Percentiles rank a stretch among this genome's conserved stretches.
Conservation (phyloP, 2,797 vertebrate genomes). For the Moxostoma hubbsi region DNA sequence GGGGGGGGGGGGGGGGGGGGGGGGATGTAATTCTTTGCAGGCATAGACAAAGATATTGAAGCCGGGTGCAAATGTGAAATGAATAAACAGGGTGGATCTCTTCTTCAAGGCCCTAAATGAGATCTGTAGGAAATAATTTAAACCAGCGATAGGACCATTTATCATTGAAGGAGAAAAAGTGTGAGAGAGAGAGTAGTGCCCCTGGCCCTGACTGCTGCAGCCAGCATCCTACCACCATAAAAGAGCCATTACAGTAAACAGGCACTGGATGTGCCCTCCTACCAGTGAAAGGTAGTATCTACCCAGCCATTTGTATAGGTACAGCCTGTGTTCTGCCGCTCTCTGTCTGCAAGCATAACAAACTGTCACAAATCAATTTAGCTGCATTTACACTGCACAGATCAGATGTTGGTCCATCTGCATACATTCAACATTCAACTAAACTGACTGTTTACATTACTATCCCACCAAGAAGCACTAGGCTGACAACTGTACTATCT, state of each 20-base stretch:
- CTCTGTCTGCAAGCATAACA: not conserved
- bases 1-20: no score
- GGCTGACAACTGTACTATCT: conserved; percentile 3
- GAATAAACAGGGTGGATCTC: conserved; percentile 86
- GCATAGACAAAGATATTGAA: conserved; percentile 85
- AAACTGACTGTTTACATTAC: conserved; percentile 21
- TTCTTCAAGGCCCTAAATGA: conserved; percentile 87
- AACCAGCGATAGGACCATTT: conserved; percentile 81
- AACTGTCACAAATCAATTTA: not conserved
- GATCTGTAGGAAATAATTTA: conserved; percentile 87
- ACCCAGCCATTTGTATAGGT: conserved; percentile 31
- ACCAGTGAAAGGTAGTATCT: conserved; percentile 40
- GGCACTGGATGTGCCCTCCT: conserved; percentile 41
- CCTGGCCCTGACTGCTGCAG: conserved; percentile 65
- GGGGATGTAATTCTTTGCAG: conserved; percentile 79
- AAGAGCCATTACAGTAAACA: conserved; percentile 62
- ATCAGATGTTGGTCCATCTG: conserved; percentile 11
- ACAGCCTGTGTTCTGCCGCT: not conserved
- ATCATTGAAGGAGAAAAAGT: conserved; percentile 69
- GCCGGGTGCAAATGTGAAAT: conserved; percentile 83
- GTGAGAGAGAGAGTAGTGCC: conserved; percentile 55
- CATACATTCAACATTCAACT: conserved; percentile 14
- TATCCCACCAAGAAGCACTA: not conserved
- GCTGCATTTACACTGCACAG: conserved; percentile 9
- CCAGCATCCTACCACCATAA: conserved; percentile 63